A percentile compares a stretch with the other conserved stretches of the same genome.
These are phyloP conservation scores for Bubo scandiacus DNA, from an alignment of 2,113 vertebrate genomes.

Conservation along the genomic window DNA sequence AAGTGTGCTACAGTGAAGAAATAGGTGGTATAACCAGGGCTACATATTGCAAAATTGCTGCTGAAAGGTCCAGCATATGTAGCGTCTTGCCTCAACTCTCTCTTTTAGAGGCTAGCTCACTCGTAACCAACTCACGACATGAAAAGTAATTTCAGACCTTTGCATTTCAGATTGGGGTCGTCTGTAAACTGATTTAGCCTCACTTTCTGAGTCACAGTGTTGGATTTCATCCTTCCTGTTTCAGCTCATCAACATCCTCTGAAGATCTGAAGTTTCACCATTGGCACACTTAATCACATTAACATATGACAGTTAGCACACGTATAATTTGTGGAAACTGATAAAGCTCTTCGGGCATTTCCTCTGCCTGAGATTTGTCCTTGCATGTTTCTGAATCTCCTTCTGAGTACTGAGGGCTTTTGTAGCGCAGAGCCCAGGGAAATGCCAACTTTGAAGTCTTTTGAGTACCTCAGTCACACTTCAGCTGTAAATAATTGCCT, in stretches of 20 bases:
- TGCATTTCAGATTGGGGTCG: neutral
- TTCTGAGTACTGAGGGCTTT: neutral
- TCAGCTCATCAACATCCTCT: neutral
- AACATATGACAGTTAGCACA: neutral
- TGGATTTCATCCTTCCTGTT: neutral
- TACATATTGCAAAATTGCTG: neutral
- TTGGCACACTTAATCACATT: neutral
- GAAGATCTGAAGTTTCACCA: neutral
- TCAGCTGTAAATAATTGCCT: neutral
- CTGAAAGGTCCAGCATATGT: neutral
- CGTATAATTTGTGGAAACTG: neutral
- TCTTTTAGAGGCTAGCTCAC: neutral
- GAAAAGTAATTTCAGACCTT: neutral
- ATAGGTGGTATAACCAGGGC: neutral
- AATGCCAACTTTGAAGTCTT: slow-evolving; percentile 2
- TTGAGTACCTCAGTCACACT: neutral
- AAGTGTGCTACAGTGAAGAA: neutral
- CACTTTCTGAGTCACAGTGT: neutral
- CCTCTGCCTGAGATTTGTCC: neutral
- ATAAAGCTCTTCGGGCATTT: neutral
- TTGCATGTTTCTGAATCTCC: neutral
- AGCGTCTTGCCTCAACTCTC: accelerated
- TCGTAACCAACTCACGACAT: accelerated
- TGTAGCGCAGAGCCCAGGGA: neutral
- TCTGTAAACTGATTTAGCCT: neutral